Conservation (phyloP, 64 coral and sea anemone genomes). For the Dendronephthya gigantea region DNA sequence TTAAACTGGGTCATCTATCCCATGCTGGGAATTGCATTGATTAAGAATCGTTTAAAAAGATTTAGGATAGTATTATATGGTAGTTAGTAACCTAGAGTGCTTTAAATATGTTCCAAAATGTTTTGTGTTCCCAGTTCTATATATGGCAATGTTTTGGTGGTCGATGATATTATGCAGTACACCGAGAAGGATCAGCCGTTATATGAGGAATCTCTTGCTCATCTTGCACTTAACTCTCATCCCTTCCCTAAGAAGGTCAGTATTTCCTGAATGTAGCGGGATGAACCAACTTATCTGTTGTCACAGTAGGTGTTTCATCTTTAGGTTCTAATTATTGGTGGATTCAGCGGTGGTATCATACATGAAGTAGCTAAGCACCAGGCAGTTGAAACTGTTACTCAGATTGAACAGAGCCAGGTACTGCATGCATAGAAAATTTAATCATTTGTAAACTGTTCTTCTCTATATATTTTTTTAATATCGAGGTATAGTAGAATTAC, state of each 20-base stretch:
- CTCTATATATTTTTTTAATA: too few relatives aligned
- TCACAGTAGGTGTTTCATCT: background rate
- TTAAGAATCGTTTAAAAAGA: too few relatives aligned
- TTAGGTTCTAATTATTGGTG: constrained; percentile 1
- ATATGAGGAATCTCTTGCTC: background rate
- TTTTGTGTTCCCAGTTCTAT: background rate
- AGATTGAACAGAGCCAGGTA: background rate
- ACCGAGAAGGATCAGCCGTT: background rate
- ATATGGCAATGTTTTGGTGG: background rate
- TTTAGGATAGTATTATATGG: too few relatives aligned
- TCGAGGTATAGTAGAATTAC: too few relatives aligned
- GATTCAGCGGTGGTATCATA: background rate
- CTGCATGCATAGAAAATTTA: too few relatives aligned
- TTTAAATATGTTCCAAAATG: background rate
- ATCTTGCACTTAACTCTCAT: background rate
- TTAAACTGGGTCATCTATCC: too few relatives aligned
- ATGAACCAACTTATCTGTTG: background rate
- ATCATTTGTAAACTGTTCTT: too few relatives aligned
- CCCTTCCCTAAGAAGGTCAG: background rate
- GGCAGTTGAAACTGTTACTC: background rate
- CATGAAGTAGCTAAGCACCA: background rate
- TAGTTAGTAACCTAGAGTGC: too few relatives aligned
- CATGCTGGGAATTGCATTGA: too few relatives aligned
- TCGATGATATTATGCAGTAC: background rate
- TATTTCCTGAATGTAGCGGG: background rate